Base-by-base conservation (phyloP, 1,140 invertebrate genomes). In the Aphelinus certus region DNA sequence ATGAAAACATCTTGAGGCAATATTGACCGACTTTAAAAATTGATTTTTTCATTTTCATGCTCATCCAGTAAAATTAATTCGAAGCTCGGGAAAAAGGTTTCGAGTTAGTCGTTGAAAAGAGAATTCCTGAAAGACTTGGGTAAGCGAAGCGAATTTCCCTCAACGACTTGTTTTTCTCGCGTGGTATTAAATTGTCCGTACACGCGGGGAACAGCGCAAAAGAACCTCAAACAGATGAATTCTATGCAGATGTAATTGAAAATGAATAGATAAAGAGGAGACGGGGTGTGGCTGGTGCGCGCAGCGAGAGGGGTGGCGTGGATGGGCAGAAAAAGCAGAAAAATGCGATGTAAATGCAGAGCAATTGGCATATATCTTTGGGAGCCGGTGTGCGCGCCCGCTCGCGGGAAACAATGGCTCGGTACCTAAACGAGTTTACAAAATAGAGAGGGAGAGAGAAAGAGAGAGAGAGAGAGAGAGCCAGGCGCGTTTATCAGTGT, bases 401-500 rank as follows among this genome's bases (percentile, higher is more conserved):
- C n/a, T 46, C 2, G 67, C 47, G 56, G 48, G 57, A 76, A 76
- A 76, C 74, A 76, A 76, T 71, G 74, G 57, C 62, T 71, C 42
- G 43, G 45, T 57, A 26, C 45, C 67, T 64, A 70, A 75, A 75
- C 60, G 61, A 69, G 67, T 76, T 71, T 76, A 64, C 65, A 64
- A 72, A 77, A 77, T 70, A 56, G 61, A 53, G 63, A 66, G 61
- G 46, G n/a, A 51, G 3, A 1, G 58, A 1, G 46, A 10, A 46
- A 56, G n/a, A 57, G 49, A 26, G 46, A 64, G 48, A 57, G 62
- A 49, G 7, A 67, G 58, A 57, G 48, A 69, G 51, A 55, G n/a
- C 63, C 3, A 26, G 26, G 62, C 1, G 45, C 77, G 63, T 78
- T 78, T 72, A 76, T 78, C 77, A 76, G 71, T 73, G 77, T 76